phyloP scores from a whole-genome alignment of 2,888 invertebrate genomes.

The Lasius platythorax region DNA sequence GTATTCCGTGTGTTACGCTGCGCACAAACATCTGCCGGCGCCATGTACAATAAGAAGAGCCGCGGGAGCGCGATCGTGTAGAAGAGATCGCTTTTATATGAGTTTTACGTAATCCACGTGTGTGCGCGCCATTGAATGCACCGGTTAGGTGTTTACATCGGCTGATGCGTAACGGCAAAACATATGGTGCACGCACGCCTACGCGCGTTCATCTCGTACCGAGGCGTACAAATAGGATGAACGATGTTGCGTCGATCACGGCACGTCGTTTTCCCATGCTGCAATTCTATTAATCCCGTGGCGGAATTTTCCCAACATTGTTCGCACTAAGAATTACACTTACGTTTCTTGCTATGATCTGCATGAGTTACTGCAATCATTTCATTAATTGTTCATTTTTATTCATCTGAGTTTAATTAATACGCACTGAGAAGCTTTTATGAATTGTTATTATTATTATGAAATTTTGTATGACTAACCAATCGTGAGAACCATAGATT shows the following conservation, averaged over 20 bases:
- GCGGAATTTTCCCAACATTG: slow-evolving; percentile 39
- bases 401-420: neutral
- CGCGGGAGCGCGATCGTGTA: slow-evolving; percentile 43
- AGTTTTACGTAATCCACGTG: slow-evolving; percentile 65
- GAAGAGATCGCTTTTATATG: slow-evolving; percentile 55
- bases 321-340: neutral
- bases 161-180: slow-evolving; percentile 56
- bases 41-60: slow-evolving; percentile 38
- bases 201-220: slow-evolving; percentile 60
- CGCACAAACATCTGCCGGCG: slow-evolving; percentile 58
- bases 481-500: neutral
- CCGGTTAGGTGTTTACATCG: slow-evolving; percentile 54
- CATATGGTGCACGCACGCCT: slow-evolving; percentile 53
- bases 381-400: neutral
- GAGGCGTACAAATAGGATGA: slow-evolving; percentile 54
- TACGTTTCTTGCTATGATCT: neutral
- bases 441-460: neutral
- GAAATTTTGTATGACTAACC: neutral
- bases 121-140: slow-evolving; percentile 48
- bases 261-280: slow-evolving; percentile 26
- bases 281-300: slow-evolving; percentile 34
- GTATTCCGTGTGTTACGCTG: neutral
- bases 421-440: neutral
- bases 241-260: slow-evolving; percentile 25
- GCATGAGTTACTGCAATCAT: slow-evolving; percentile 2